Conservation (phyloP, 2,113 vertebrate species). For the Nipponia nippon region DNA sequence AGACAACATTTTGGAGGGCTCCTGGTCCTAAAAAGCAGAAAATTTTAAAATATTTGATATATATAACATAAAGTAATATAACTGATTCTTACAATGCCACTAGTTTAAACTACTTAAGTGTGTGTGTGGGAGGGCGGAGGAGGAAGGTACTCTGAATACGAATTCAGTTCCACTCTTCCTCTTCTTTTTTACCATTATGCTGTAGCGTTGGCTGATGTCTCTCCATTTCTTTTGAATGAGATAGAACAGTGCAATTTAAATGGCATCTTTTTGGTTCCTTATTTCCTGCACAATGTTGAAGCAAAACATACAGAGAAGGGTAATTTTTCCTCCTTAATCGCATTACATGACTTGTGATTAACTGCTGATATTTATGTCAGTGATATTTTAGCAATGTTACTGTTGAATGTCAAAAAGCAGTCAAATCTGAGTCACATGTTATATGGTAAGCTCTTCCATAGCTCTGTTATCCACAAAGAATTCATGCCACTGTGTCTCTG, state of each 20-base stretch:
- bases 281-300: neutral
- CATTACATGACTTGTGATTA: neutral
- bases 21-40: neutral
- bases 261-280: neutral
- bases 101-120: neutral
- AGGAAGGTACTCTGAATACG: neutral
- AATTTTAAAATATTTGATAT: neutral
- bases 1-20: neutral
- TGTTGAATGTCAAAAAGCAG: neutral
- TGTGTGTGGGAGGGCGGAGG: neutral
- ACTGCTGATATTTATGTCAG: conserved; percentile 20
- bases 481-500: neutral
- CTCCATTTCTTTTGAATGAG: neutral
- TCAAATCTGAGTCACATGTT: neutral
- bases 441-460: neutral
- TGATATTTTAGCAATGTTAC: neutral
- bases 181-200: neutral
- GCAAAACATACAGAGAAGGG: neutral
- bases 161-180: neutral
- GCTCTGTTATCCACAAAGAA: neutral
- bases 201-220: neutral
- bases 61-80: neutral
- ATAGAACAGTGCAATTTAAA: neutral
- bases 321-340: neutral
- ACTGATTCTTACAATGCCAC: neutral